phyloP scores from a whole-genome alignment of 2,888 invertebrate genomes.

The Synergus umbraculus region DNA sequence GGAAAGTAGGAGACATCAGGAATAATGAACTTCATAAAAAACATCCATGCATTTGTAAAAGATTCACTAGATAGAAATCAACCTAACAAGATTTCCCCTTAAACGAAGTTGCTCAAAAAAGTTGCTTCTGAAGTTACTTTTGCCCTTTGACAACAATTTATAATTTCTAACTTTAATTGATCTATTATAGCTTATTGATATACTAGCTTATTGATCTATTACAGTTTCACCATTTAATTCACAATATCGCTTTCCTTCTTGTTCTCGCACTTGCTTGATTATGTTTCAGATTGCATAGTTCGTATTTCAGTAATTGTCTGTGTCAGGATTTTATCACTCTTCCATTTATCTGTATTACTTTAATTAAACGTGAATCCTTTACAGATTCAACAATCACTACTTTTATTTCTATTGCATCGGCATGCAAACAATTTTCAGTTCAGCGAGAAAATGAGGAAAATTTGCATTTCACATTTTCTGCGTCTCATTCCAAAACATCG shows the following conservation, averaged over 20 bases:
- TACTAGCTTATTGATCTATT: neutral
- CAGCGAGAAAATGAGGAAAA: neutral
- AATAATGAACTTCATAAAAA: constrained; percentile 20
- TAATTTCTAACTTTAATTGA: too few relatives aligned
- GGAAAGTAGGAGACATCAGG: neutral
- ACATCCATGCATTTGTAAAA: neutral
- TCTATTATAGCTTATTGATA: neutral
- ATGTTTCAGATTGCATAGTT: neutral
- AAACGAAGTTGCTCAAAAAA: neutral
- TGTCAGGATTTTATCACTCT: constrained; percentile 6
- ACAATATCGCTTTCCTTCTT: neutral
- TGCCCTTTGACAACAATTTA: neutral
- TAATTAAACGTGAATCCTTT: neutral
- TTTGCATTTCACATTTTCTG: neutral
- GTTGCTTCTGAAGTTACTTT: neutral
- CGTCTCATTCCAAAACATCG: too few relatives aligned
- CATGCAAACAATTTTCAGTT: neutral
- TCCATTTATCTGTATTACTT: neutral
- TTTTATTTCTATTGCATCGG: neutral
- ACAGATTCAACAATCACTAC: neutral
- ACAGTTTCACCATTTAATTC: neutral
- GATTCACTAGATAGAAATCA: neutral
- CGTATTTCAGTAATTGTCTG: neutral
- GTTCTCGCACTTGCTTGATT: neutral
- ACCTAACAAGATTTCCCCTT: neutral